phyloP scores from a whole-genome alignment of 2,888 invertebrate species.

The Synanthedon andrenaeformis region DNA sequence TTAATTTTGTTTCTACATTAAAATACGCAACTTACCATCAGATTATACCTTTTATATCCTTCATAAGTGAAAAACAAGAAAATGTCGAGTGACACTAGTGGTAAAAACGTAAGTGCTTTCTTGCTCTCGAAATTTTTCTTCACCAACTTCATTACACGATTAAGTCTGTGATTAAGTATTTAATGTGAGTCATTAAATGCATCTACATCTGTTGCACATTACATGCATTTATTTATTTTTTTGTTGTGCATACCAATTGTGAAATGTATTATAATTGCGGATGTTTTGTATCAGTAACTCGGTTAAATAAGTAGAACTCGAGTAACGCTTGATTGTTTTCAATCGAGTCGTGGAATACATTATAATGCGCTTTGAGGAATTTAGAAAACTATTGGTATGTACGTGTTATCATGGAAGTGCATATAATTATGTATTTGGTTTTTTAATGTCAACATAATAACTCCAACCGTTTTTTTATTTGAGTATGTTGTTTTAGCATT shows the following conservation, averaged over 20 bases:
- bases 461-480: too few relatives aligned
- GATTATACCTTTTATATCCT: too few relatives aligned
- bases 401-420: slow-evolving; percentile 2
- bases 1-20: too few relatives aligned
- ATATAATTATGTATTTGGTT: too few relatives aligned
- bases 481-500: too few relatives aligned
- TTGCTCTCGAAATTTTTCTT: not conserved
- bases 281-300: slow-evolving; percentile 27
- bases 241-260: slow-evolving; percentile 19
- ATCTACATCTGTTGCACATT: slow-evolving; percentile 6
- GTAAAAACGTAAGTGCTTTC: slow-evolving; percentile 67
- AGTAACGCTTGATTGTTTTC: not conserved
- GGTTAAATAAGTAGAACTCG: not conserved
- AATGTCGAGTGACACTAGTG: slow-evolving; percentile 70
- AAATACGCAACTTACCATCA: too few relatives aligned
- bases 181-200: not conserved
- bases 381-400: slow-evolving; percentile 15
- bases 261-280: slow-evolving; percentile 25
- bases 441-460: too few relatives aligned
- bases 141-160: too few relatives aligned
- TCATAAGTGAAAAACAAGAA: slow-evolving; percentile 9
- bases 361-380: slow-evolving; percentile 9
- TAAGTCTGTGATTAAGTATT: too few relatives aligned
- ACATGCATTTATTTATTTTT: slow-evolving; percentile 11
- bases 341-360: not conserved